Base-by-base conservation (phyloP, 2,888 invertebrate species). In the Caenorhabditis sp. region DNA sequence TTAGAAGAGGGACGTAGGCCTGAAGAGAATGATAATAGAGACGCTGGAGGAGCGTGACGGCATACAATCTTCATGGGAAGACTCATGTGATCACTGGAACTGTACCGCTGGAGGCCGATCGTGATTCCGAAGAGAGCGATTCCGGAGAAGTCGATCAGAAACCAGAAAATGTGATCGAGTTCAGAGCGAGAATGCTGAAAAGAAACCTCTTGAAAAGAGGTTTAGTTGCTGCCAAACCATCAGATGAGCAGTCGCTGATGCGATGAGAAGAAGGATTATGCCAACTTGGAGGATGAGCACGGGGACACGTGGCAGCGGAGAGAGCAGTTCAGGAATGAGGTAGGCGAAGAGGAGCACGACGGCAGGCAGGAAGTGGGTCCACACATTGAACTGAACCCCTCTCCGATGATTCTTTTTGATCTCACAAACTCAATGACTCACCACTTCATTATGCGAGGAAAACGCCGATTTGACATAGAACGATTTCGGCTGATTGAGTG, bases 151-250 rank as follows among this genome's bases (percentile, higher is more conserved):
- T 87, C 87, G 48, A 87, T 79, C 9, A 84, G 50, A 41, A 84
- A 84, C 86, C 86, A 87, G 80, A 87, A 87, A 26, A 87, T 68
- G 61, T 87, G 86, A 50, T 86, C 84, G 15, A 80, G 52, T n/a
- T 76, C 79, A 6, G 85, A 87, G 7, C 85, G 83, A 41, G 83
- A 83, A 58, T 87, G 87, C 84, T 85, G 56, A 35, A 81, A 43
- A 32, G 17, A n/a, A 8, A n/a, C 2, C 17, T n/a, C n/a, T n/a
- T n/a, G n/a, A n/a, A n/a, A n/a, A n/a, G n/a, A n/a, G n/a, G n/a
- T n/a, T n/a, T n/a, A n/a, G n/a, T n/a, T n/a, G n/a, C n/a, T n/a
- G n/a, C n/a, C n/a, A n/a, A n/a, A 85, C 85, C 68, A 86, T 70
- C 4, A 86, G 58, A 75, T 86, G 86, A 20, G 86, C 85, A 13